These are phyloP conservation scores for Drosophila demipolita DNA, from an alignment of 2,888 invertebrate genomes.

Conservation along the genomic window DNA sequence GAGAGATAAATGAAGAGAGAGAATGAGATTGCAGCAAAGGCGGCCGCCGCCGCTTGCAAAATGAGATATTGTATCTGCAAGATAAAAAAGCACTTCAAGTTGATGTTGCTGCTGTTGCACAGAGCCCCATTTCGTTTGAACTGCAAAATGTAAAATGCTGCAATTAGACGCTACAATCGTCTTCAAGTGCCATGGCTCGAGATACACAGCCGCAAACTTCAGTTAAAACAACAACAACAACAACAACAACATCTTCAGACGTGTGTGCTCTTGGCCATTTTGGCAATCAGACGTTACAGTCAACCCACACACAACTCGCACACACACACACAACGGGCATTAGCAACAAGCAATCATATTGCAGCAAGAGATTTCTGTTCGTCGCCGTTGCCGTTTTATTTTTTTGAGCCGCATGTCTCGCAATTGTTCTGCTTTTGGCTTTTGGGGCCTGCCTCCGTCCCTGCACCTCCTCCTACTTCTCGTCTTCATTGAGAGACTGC, in stretches of 20 bases:
- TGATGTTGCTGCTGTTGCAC: conserved; percentile 12
- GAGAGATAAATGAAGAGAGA: not conserved
- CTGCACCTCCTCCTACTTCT: not conserved
- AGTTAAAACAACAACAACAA: conserved; percentile 6
- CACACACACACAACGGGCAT: conserved; percentile 38
- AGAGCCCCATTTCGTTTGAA: conserved; percentile 71
- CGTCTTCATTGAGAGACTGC: conserved; percentile 52
- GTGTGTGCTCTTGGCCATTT: conserved; percentile 63
- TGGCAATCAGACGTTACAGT: conserved; percentile 72
- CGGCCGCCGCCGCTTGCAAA: conserved; percentile 55
- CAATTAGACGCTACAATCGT: conserved; percentile 68
- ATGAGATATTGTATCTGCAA: conserved; percentile 70
- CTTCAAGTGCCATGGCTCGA: conserved; percentile 61
- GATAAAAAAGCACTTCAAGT: conserved; percentile 60
- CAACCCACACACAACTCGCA: conserved; percentile 58
- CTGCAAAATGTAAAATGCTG: conserved; percentile 75
- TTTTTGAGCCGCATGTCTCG: conserved; percentile 40
- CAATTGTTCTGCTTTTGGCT: conserved; percentile 75
- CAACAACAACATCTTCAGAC: conserved; percentile 54
- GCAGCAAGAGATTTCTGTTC: conserved; percentile 69
- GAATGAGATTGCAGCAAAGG: conserved; percentile 32
- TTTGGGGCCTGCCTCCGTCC: conserved; percentile 41
- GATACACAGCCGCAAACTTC: conserved; percentile 24
- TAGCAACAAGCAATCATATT: conserved; percentile 60
- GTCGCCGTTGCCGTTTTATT: conserved; percentile 25